A percentile compares a stretch with the other conserved stretches of the same genome.
Conservation (phyloP, 1,140 invertebrate genomes). For the Bombus huntii region DNA sequence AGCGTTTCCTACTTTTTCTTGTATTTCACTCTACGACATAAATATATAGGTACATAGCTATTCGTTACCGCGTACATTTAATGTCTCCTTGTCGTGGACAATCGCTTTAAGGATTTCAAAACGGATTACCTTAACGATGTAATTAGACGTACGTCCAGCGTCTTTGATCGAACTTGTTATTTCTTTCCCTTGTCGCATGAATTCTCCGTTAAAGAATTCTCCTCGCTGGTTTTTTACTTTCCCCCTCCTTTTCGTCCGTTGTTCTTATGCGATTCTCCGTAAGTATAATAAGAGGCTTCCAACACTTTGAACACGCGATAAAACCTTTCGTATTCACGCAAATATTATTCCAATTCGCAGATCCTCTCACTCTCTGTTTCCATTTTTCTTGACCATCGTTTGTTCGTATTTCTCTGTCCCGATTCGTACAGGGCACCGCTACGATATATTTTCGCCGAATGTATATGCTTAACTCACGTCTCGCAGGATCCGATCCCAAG, state of each 20-base stretch:
- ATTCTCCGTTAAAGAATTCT: background rate
- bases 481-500: background rate
- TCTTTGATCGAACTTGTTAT: background rate
- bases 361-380: background rate
- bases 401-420: background rate
- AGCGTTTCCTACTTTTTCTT: background rate
- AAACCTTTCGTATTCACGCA: background rate
- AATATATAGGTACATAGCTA: conserved; percentile 3
- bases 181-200: background rate
- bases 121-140: background rate
- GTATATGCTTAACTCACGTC: background rate
- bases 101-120: background rate
- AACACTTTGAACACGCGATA: background rate
- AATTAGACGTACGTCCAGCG: background rate
- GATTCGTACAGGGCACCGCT: background rate
- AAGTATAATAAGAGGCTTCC: background rate
- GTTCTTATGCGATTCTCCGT: background rate
- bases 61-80: background rate
- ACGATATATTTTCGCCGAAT: background rate
- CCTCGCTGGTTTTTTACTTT: too few relatives aligned
- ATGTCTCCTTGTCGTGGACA: background rate
- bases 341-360: background rate
- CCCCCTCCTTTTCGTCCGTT: too few relatives aligned
- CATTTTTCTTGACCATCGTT: background rate
- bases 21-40: background rate